Base-by-base conservation (phyloP, 2,888 invertebrate species). In the Ceriagrion tenellum region DNA sequence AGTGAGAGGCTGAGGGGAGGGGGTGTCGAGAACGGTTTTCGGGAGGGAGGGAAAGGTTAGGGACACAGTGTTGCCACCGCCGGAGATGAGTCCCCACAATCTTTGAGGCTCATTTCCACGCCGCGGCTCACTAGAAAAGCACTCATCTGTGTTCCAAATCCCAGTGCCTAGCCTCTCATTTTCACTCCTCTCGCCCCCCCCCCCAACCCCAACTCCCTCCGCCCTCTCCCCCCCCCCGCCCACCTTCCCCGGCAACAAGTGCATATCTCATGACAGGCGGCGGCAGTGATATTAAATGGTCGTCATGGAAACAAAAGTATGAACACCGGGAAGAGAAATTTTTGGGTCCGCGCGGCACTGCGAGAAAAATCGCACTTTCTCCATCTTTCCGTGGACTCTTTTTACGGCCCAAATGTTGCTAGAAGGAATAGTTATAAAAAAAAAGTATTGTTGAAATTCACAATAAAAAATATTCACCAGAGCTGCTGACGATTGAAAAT, bases 11-110 rank as follows among this genome's bases (percentile, higher is more conserved):
- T 35, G 0, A 35, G 35, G 26, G 81, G 81, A 13, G 30, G 35
- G 30, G 35, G 81, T 13, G 69, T 10, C 13, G 81, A 26, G 18
- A 16, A 30, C 30, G 30, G 30, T 35, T 81, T 26, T 69, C 18
- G 30, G 26, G 81, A 81, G 69, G 69, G 69, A 69, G 69, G 69
- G 69, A 18, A 69, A 69, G 69, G 69, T 69, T 69, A 69, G 81
- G 35, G 81, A 81, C 30, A 81, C 81, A 81, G 81, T 81, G 81
- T 81, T 81, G 81, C 81, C 81, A 35, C 18, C 12, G 81, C 10
- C 30, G 35, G n/a, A 81, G 81, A 81, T 81, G 69, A 81, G 81
- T 35, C 81, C 35, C 35, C 81, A 13, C 30, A 30, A 35, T 69
- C 81, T 18, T 13, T 8, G 81, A 6, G 12, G 81, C 81, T 13